Base-by-base conservation (phyloP, 2,888 invertebrate genomes). In the Silvanus unidentatus region DNA sequence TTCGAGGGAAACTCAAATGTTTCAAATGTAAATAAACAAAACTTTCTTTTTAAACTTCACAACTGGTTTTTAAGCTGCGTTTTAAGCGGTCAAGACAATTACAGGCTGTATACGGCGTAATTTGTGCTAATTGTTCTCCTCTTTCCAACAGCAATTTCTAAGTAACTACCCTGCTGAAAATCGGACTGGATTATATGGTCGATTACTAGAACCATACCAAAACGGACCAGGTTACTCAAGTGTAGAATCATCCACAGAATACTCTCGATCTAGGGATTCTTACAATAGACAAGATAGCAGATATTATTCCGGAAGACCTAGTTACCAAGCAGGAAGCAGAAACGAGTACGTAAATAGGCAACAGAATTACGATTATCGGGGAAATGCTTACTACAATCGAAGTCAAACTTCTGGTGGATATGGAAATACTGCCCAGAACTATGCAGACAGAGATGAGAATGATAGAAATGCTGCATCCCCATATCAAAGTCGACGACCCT, bases 111-210 rank as follows among this genome's bases (percentile, higher is more conserved):
- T n/a, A n/a, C n/a, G n/a, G n/a, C n/a, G n/a, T n/a, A n/a, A n/a
- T n/a, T n/a, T n/a, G n/a, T n/a, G n/a, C n/a, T n/a, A n/a, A n/a
- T n/a, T n/a, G n/a, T n/a, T n/a, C n/a, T n/a, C n/a, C n/a, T n/a
- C n/a, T n/a, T n/a, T n/a, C n/a, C n/a, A n/a, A 39, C 59, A 68
- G 66, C 66, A 68, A 66, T 66, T 60, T 50, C 45, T 59, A 27
- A 59, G 59, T 43, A 59, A 49, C 48, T 54, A 57, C 46, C 53
- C 50, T 6, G 46, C 58, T 11, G 54, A 51, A 39, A 65, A 65
- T 45, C 47, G 62, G 43, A 59, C 61, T 8, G 64, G 61, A 30
- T 55, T 60, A 15, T 63, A 60, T 39, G 62, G 60, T 22, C 60
- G 65, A 40, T n/a, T n/a, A n/a, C n/a, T n/a, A n/a, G n/a, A n/a